phyloP scores from a whole-genome alignment of 2,113 vertebrate species.

The Cynoglossus semilaevis region DNA sequence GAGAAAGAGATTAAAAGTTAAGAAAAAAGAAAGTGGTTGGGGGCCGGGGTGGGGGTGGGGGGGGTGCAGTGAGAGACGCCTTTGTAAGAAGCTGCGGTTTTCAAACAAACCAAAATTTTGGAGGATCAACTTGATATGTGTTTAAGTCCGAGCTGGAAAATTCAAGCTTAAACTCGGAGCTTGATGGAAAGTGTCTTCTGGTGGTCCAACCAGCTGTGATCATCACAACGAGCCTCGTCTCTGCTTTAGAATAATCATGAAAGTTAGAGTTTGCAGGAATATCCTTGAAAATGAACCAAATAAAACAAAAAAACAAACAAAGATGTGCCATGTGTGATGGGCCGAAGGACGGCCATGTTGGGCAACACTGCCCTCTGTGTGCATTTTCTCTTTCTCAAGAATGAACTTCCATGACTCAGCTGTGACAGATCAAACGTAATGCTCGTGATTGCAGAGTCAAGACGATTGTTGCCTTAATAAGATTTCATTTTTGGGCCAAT shows the following conservation, averaged over 20 bases:
- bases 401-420: no score
- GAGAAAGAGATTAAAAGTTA: conserved; percentile 2
- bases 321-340: no score
- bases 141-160: conserved; percentile 14
- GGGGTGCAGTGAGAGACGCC: conserved; percentile 22
- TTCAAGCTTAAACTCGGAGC: not conserved
- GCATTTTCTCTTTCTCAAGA: no score
- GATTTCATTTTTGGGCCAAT: no score
- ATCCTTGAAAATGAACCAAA: no score
- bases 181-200: not conserved
- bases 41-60: no score
- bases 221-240: not conserved
- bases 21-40: conserved; percentile 2
- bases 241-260: not conserved
- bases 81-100: conserved; percentile 35
- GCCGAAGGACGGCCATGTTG: no score
- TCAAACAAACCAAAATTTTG: conserved; percentile 45
- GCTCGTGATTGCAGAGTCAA: no score
- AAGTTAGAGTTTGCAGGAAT: not conserved
- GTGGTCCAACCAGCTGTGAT: not conserved
- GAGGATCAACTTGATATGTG: conserved; percentile 30
- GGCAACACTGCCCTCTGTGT: no score
- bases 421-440: no score
- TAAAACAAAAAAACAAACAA: no score
- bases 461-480: no score